Base-by-base conservation (phyloP, 2,888 invertebrate species). In the Osmoderma eremita region DNA sequence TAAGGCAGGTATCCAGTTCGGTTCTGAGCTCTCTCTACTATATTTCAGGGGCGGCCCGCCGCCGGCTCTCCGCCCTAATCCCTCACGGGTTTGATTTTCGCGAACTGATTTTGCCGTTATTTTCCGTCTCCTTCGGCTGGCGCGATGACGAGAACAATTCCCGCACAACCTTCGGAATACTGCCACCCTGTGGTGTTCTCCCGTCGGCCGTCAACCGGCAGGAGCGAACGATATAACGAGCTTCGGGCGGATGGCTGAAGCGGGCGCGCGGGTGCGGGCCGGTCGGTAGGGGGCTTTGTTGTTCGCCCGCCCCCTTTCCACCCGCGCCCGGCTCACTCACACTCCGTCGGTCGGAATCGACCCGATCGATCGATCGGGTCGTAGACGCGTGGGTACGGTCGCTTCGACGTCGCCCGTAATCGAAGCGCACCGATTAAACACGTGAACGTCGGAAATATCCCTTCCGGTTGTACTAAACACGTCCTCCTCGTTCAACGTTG, bases 31-130 rank as follows among this genome's bases (percentile, higher is more conserved):
- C 58, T n/a, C 30, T 10, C 53, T 53, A 51, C 24, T 56, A 61
- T 45, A 61, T 61, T 61, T 45, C 45, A 36, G 30, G 58, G 24
- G 58, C 45, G 24, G 58, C 18, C 45, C 58, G 58, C 15, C 24
- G 50, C 20, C 22, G 15, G 24, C 41, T 22, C 41, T 41, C 20
- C 8, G 39, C 58, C 45, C 42, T 61, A 61, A 61, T 61, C 58
- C 58, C 58, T 61, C 45, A 30, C 42, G 45, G 58, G 58, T 61
- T 61, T 61, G 58, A 61, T 61, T 61, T 61, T 45, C 58, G 58
- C 58, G 58, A 61, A 61, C 58, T 61, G 58, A 61, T 61, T 61
- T 61, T 45, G 58, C 58, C 45, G 58, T 61, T 61, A 61, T 61
- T 61, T 61, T 61, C 58, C 30, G 45, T 45, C 58, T 42, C 24